Evolutionary conservation across 2,797 vertebrate species (phyloP), one percentile per base, ranked within the genome.

Genomic region (Pteronotus mesoamericanus): DNA sequence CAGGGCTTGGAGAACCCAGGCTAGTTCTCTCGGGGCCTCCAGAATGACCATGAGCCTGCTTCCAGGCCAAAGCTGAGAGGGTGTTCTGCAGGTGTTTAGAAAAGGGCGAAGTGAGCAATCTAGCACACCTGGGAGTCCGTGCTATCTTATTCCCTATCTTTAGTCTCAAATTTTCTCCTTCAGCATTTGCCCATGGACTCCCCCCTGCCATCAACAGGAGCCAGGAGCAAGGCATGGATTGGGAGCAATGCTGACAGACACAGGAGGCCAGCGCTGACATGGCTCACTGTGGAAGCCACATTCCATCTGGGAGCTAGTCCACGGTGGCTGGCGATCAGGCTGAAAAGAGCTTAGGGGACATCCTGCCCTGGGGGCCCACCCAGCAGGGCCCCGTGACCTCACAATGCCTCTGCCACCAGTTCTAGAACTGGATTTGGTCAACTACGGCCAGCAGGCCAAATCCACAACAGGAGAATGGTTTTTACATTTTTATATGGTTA

Each of bases 261-360:
- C 57, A 0, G 1, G 26, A 59, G 22, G 44, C 37, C 4, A 1
- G 9, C 0, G 37, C 42, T 12, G 6, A 9, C 42, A 5, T 1
- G 0, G 37, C 19, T 59, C 32, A 26, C 7, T 10, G 21, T 19
- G 0, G 22, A 55, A 37, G 68, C 2, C 8, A 26, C 0, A 16
- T 34, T 42, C 29, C 18, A 22, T 29, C n/a, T 0, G 8, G 59
- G 22, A 57, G 6, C 16, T 3, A 0, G 57, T n/a, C 19, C 2
- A 0, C 18, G 0, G 0, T 22, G 37, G 42, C 16, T 42, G 12
- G n/a, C 9, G 14, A 19, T 5, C 1, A 3, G 59, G 32, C 61
- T 39, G 55, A 18, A 18, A 42, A 32, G n/a, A n/a, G 32, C 53
- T 71, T 5, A 29, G 42, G 39, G 80, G 39, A 10, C 1, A 6